phyloP scores from a whole-genome alignment of 2,888 invertebrate species.

The Gonocerus acuteangulatus region DNA sequence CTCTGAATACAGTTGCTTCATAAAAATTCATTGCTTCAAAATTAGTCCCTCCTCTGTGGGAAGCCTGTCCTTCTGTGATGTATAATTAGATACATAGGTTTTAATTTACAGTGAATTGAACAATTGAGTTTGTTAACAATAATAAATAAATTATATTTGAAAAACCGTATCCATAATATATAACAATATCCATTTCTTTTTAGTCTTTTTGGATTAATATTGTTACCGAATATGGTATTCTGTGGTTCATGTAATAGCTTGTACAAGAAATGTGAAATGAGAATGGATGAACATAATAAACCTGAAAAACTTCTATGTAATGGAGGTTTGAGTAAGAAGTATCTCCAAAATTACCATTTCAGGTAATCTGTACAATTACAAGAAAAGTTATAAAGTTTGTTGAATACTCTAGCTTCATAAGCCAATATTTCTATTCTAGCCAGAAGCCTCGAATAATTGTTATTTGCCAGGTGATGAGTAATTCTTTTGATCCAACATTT shows the following conservation, averaged over 20 bases:
- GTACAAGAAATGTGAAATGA: constrained; percentile 18
- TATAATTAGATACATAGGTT: too few species aligned
- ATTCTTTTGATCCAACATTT: constrained; percentile 28
- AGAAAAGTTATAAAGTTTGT: not conserved
- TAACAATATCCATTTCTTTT: too few species aligned
- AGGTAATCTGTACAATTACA: not conserved
- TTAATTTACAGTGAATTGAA: too few species aligned
- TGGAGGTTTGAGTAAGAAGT: constrained; percentile 24
- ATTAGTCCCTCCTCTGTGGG: too few species aligned
- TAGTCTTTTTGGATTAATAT: not conserved
- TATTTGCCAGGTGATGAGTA: constrained; percentile 12
- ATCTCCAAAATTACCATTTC: not conserved
- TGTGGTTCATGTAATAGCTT: constrained; percentile 18
- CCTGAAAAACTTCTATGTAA: constrained; percentile 31
- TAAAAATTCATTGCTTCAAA: too few species aligned
- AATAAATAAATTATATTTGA: too few species aligned
- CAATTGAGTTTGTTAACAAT: too few species aligned
- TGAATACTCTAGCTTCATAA: too few species aligned
- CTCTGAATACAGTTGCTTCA: too few species aligned
- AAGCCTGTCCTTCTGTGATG: too few species aligned
- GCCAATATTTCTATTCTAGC: too few species aligned
- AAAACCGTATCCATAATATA: too few species aligned
- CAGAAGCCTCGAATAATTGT: constrained; percentile 14
- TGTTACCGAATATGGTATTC: not conserved
- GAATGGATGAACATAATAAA: constrained; percentile 21